These are phyloP conservation scores for Bagarius yarrelli DNA, from an alignment of 2,113 vertebrate species.

Conservation along the genomic window DNA sequence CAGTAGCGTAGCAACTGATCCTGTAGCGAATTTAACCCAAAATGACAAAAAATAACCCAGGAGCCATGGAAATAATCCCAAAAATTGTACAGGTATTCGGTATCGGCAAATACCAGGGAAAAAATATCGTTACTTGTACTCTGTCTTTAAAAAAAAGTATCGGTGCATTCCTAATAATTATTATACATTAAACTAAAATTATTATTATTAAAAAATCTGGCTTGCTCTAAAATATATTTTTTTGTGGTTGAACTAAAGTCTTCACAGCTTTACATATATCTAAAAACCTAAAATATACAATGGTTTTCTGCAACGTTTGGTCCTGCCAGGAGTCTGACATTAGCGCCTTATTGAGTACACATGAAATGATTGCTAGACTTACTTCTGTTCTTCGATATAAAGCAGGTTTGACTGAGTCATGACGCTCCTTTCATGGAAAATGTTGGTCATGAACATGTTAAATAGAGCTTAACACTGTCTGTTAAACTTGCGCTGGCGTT, in stretches of 20 bases:
- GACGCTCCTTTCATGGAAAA: neutral
- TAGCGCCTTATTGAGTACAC: neutral
- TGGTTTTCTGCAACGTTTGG: neutral
- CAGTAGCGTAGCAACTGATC: too few species aligned
- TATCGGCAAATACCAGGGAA: too few species aligned
- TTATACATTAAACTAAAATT: neutral
- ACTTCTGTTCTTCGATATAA: neutral
- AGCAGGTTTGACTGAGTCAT: too few species aligned
- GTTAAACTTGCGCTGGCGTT: neutral
- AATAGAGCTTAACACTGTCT: neutral
- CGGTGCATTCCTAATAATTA: too few species aligned
- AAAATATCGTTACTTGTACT: too few species aligned
- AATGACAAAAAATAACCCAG: too few species aligned
- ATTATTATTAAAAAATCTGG: neutral
- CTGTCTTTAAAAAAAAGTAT: too few species aligned
- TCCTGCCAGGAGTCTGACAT: neutral
- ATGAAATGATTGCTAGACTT: neutral
- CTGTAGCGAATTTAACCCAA: too few species aligned
- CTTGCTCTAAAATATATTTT: neutral
- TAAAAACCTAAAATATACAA: neutral
- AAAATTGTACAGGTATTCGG: too few species aligned
- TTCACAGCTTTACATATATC: neutral
- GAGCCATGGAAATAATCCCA: too few species aligned
- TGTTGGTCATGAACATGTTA: neutral
- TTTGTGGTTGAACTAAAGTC: neutral